Evolutionary conservation across 2,888 invertebrate genomes (phyloP), one percentile per base, ranked within the genome.

Genomic region (Pseudolycoriella hygida): DNA sequence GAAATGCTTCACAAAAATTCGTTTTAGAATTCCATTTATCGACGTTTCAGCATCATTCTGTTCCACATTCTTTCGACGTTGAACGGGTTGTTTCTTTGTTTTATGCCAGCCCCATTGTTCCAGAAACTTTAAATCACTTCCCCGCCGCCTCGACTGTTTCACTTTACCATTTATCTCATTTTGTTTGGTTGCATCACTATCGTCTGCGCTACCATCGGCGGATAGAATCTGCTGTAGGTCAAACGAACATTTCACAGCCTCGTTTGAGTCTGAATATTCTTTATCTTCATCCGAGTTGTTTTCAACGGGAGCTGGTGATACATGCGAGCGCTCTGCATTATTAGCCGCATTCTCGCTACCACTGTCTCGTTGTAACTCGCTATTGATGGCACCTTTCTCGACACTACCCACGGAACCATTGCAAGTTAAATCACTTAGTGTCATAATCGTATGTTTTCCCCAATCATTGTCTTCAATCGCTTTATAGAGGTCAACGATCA

Each of bases 81-180:
- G 56, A 1, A 56, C 53, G 5, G 25, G 25, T 49, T 56, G 55
- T 2, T 57, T 51, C 1, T 59, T 54, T 46, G 56, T 59, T 49
- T 60, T 60, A 53, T 81, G 82, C 80, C 83, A 84, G 43, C 80
- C 80, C 81, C 84, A 82, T 53, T 80, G 78, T 53, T 82, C 77
- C 17, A 85, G 61, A 53, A 77, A 77, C 42, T 76, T 77, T 12
- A 83, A 64, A 25, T 80, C 77, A 61, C 80, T 82, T 34, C 83
- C 74, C 49, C 82, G 68, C n/a, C 83, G 67, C 52, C 82, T 73
- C 5, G 64, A 61, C 12, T n/a, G 42, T 44, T 61, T 64, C 1
- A 58, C 53, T 51, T 64, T 62, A 20, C 47, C 49, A 42, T 37
- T 40, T 8, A 46, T 44, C 17, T 46, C 49, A 10, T 32, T 48